These are phyloP conservation scores for Drosophila tripunctata DNA, from an alignment of 2,888 invertebrate genomes.

Conservation along the genomic window DNA sequence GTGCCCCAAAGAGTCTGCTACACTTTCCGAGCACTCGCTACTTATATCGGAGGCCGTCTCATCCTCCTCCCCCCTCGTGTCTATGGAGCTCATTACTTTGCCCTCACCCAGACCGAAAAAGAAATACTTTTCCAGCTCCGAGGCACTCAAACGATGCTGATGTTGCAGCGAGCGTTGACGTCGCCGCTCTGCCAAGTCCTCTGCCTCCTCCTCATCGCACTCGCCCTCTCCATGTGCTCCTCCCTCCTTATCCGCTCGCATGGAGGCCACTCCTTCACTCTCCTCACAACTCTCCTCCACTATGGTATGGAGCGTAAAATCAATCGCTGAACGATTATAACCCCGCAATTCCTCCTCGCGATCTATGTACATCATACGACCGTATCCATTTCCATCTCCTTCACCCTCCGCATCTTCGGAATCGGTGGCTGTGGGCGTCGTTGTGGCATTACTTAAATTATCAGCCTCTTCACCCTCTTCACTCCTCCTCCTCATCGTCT, in stretches of 20 bases:
- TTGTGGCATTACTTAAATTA: slow-evolving; percentile 84
- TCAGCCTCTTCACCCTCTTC: slow-evolving; percentile 85
- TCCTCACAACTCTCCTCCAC: slow-evolving; percentile 98
- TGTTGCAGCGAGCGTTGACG: slow-evolving; percentile 79
- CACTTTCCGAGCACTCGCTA: slow-evolving; percentile 93
- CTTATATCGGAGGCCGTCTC: slow-evolving; percentile 91
- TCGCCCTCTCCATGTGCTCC: too few species aligned
- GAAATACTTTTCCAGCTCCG: slow-evolving; percentile 95
- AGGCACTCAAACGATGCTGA: slow-evolving; percentile 89
- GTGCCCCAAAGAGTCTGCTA: slow-evolving; percentile 88
- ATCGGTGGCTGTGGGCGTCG: slow-evolving; percentile 81
- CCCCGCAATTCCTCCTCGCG: slow-evolving; percentile 92
- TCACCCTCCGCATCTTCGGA: slow-evolving; percentile 83
- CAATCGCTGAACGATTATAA: slow-evolving; percentile 92
- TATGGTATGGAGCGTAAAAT: slow-evolving; percentile 96
- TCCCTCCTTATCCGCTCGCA: slow-evolving; percentile 74
- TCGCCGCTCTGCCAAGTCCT: slow-evolving; percentile 83
- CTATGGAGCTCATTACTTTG: slow-evolving; percentile 83
- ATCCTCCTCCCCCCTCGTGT: slow-evolving; percentile 87
- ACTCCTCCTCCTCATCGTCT: slow-evolving; percentile 96
- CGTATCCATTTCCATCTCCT: slow-evolving; percentile 76
- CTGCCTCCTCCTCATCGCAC: slow-evolving; percentile 49
- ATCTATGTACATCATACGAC: slow-evolving; percentile 86
- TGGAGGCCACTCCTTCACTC: slow-evolving; percentile 92
- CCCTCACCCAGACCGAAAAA: slow-evolving; percentile 93